Evolutionary conservation across 2,888 invertebrate species (phyloP), one percentile per base, ranked within the genome.

Genomic region (Cotesia congregata): DNA sequence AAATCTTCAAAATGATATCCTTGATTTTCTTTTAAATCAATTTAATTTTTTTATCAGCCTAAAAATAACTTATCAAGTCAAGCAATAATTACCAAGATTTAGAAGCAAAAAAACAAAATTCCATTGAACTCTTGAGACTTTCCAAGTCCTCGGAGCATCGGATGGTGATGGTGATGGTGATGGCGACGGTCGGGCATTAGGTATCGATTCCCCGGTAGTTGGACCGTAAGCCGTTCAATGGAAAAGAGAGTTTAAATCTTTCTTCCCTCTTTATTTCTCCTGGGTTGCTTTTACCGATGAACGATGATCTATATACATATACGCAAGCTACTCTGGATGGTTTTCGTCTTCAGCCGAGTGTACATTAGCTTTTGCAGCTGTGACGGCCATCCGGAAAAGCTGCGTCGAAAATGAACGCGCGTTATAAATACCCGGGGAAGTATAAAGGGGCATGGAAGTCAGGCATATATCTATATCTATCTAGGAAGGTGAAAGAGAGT

Each of bases 301-400:
- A 17, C 17, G 30, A 30, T 30, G 30, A 30, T 30, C 30, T 30
- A 30, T 64, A 64, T 64, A 64, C 6, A 15, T 64, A 20, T 15
- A 17, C 17, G 20, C 3, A 9, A 7, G 50, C 9, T 50, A 50
- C 50, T 50, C 50, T 50, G 7, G 50, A 50, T 50, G 50, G 9
- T 50, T 64, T 7, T 64, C 50, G 50, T 50, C 50, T 50, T 50
- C 50, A 50, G 9, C 50, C 50, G 12, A 50, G 40, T 70, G 68
- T 59, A 60, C 65, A 70, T 64, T 74, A 64, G 77, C 74, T 65
- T 77, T 68, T 77, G 76, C 76, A 77, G 76, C 76, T 77, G 73
- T 72, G 65, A 77, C 72, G 41, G 67, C 39, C 40, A 74, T 74
- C 68, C 68, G 61, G 74, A 61, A 74, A 61, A 74, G 68, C 74